These are phyloP conservation scores for Drosophila leontia DNA, from an alignment of 1,140 invertebrate species.

Conservation along the genomic window DNA sequence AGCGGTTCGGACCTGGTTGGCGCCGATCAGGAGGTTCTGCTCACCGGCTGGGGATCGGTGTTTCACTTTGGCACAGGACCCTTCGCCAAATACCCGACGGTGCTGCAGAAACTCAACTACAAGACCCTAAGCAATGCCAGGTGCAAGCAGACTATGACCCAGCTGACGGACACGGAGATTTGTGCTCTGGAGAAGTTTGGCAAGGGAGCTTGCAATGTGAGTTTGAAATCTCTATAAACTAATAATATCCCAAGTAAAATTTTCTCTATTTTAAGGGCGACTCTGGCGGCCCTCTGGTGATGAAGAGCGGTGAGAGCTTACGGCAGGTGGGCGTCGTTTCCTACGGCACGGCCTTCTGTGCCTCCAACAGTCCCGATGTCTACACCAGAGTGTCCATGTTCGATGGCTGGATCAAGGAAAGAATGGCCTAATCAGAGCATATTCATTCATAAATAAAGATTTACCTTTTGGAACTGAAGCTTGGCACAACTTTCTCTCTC, in stretches of 20 bases:
- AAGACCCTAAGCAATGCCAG: conserved; percentile 69
- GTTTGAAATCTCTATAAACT: background rate
- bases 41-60: conserved; percentile 82
- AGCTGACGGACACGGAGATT: conserved; percentile 85
- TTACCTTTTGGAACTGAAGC: background rate
- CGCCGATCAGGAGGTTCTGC: conserved; percentile 62
- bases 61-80: conserved; percentile 78
- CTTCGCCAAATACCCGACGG: conserved; percentile 73
- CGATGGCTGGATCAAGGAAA: conserved; percentile 85
- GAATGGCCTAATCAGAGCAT: conserved; percentile 46
- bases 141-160: conserved; percentile 75
- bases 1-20: conserved; percentile 64
- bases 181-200: conserved; percentile 85
- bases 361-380: conserved; percentile 86
- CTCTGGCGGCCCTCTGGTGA: conserved; percentile 89
- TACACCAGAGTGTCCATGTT: conserved; percentile 86
- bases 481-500: background rate
- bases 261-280: conserved; percentile 86
- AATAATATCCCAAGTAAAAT: conserved; percentile 76
- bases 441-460: background rate
- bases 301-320: conserved; percentile 57
- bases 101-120: conserved; percentile 69
- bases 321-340: conserved; percentile 89
- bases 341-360: conserved; percentile 88
- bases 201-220: conserved; percentile 85